Percentiles rank a stretch among this genome's conserved stretches.
These are phyloP conservation scores for Halocynthia roretzi DNA, from an alignment of 23 tunicate species.

Conservation along the genomic window DNA sequence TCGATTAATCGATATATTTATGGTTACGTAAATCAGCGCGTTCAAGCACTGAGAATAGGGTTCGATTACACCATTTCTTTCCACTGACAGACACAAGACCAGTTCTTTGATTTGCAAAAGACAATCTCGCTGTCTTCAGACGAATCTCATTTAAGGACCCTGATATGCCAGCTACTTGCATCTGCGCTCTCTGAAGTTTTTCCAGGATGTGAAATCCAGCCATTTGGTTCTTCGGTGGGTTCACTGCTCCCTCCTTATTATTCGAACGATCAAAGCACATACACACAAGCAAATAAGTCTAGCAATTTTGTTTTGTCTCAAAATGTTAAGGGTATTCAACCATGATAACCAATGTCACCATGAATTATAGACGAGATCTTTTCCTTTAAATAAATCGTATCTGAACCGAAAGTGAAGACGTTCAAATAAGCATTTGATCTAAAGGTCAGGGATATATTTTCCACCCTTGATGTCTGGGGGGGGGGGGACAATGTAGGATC, in stretches of 20 bases:
- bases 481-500: too few species aligned
- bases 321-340: too few species aligned
- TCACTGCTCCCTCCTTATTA: neutral
- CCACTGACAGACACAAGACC: slow-evolving; percentile 30
- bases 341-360: too few species aligned
- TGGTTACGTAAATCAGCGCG: neutral
- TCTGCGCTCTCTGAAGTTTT: slow-evolving; percentile 64
- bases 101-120: slow-evolving; percentile 18
- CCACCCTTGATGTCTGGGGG: too few species aligned
- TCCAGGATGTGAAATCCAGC: slow-evolving; percentile 39
- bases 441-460: too few species aligned
- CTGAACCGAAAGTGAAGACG: too few species aligned
- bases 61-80: neutral
- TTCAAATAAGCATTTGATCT: too few species aligned
- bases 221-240: slow-evolving; percentile 88
- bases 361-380: too few species aligned
- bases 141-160: slow-evolving; percentile 39
- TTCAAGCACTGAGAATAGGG: neutral
- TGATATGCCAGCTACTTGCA: slow-evolving; percentile 46
- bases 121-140: slow-evolving; percentile 34
- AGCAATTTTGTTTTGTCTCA: too few species aligned
- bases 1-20: neutral
- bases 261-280: neutral
- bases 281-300: neutral
- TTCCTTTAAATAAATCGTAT: too few species aligned